phyloP scores from a whole-genome alignment of 2,888 invertebrate genomes.

The Brenthis daphne region DNA sequence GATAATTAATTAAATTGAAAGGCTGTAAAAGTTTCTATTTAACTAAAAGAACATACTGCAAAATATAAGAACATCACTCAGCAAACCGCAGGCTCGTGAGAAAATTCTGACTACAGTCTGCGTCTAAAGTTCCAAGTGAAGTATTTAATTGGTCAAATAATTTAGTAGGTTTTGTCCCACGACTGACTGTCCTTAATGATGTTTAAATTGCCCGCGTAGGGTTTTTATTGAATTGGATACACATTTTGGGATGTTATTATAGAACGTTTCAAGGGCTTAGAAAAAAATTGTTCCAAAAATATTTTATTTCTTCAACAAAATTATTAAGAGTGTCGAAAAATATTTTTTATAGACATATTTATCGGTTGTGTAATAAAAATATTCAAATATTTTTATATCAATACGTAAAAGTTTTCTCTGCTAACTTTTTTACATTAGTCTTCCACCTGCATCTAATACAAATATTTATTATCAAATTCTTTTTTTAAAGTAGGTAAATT shows the following conservation, averaged over 20 bases:
- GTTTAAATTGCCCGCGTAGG: constrained; percentile 48
- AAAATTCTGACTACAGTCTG: constrained; percentile 28
- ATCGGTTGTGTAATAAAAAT: too few species aligned
- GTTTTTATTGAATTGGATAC: constrained; percentile 29
- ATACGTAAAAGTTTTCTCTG: too few species aligned
- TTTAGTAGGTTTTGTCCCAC: constrained; percentile 50
- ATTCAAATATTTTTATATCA: too few species aligned
- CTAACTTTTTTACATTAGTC: too few species aligned
- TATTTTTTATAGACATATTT: too few species aligned
- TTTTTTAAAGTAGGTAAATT: too few species aligned
- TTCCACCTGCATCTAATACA: too few species aligned
- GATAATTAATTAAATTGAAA: neutral
- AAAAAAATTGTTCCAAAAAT: constrained; percentile 10
- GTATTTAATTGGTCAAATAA: constrained; percentile 50
- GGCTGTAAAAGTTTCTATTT: constrained; percentile 1
- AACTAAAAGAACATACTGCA: constrained; percentile 15
- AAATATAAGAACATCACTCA: constrained; percentile 31
- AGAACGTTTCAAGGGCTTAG: constrained; percentile 22
- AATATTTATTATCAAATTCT: too few species aligned
- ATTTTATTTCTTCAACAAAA: neutral
- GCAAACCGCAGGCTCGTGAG: constrained; percentile 34
- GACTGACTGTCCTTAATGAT: constrained; percentile 60
- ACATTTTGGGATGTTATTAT: constrained; percentile 12
- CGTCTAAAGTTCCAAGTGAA: constrained; percentile 36
- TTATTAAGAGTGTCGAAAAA: neutral